A percentile compares a stretch with the other conserved stretches of the same genome.
Conservation (phyloP, 1,140 invertebrate genomes). For the Papilio glaucus region DNA sequence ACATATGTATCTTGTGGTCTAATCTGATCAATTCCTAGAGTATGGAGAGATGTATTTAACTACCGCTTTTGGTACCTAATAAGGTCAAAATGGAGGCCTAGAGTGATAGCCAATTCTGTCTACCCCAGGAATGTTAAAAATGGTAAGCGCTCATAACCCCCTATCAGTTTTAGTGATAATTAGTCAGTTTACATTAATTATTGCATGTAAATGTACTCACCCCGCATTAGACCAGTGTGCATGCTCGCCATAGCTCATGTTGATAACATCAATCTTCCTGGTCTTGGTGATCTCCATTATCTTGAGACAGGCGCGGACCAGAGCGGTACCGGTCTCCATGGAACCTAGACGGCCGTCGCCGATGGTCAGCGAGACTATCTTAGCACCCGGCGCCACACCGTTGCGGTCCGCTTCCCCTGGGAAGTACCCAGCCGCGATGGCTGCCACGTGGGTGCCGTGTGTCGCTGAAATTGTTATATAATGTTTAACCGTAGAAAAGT, state of each 20-base stretch:
- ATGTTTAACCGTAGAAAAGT: too few relatives aligned
- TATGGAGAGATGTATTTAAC: too few relatives aligned
- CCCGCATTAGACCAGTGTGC: constrained; percentile 95
- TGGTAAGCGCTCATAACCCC: too few relatives aligned
- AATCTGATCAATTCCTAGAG: too few relatives aligned
- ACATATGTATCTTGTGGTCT: too few relatives aligned
- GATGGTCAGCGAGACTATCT: constrained; percentile 96
- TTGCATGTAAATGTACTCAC: constrained; percentile 80
- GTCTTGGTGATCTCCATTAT: constrained; percentile 89
- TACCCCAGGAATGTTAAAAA: too few relatives aligned
- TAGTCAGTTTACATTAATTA: too few relatives aligned
- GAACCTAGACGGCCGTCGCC: constrained; percentile 94
- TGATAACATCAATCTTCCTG: constrained; percentile 93
- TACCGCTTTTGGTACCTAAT: too few relatives aligned
- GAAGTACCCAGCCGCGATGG: constrained; percentile 96
- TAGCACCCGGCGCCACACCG: constrained; percentile 98
- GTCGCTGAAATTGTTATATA: constrained; percentile 86
- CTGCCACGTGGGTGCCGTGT: constrained; percentile 98
- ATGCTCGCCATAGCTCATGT: constrained; percentile 99
- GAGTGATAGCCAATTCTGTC: too few relatives aligned
- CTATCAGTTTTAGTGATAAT: too few relatives aligned
- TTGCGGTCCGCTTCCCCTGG: constrained; percentile 95
- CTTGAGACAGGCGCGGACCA: constrained; percentile 95
- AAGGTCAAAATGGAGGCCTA: too few relatives aligned
- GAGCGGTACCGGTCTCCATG: constrained; percentile 98